Evolutionary conservation across 2,797 vertebrate species (phyloP), one percentile per base, ranked within the genome.

Genomic region (Diglossa cyanea): DNA sequence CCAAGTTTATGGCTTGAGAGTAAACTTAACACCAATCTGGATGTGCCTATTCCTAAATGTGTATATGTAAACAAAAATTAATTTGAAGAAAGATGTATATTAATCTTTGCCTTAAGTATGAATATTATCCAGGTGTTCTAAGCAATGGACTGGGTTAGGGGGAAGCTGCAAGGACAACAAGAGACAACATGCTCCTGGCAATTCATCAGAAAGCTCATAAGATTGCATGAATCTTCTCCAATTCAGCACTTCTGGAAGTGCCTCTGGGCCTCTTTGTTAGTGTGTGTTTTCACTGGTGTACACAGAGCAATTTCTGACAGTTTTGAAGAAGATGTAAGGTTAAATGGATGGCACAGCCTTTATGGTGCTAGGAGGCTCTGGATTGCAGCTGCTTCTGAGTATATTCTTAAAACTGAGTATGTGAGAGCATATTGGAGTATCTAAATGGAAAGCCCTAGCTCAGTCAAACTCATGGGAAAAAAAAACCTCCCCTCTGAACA

Each of bases 171-270:
- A 83, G 61, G 63, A 76, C 73, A 98, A 96, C 97, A 98, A 97
- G 98, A 98, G 97, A 96, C 96, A 95, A 98, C 98, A 98, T 1
- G 97, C 89, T 98, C 93, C 65, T 35, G 97, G 96, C 97, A 97
- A 96, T 98, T 96, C 87, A 96, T 98, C 97, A 98, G 96, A 98
- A 97, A 94, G 50, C 73, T 96, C 84, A 4, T 95, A 97, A 96
- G 39, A 87, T 47, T 83, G 53, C 80, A 51, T 7, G 13, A 88
- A 31, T 76, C 42, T 75, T 35, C 47, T 76, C 89, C 54, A 71
- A n/a, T 76, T 91, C 82, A 84, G 65, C 39, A 63, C 21, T 58
- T 61, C 33, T 87, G 63, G 60, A 90, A 90, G 51, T 72, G 81
- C 70, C 86, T 91, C 30, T 4, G 19, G 82, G 76, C n/a, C 17